Evolutionary conservation across 2,797 vertebrate genomes (phyloP), one percentile per base, ranked within the genome.

Genomic region (Ammospiza maritima): DNA sequence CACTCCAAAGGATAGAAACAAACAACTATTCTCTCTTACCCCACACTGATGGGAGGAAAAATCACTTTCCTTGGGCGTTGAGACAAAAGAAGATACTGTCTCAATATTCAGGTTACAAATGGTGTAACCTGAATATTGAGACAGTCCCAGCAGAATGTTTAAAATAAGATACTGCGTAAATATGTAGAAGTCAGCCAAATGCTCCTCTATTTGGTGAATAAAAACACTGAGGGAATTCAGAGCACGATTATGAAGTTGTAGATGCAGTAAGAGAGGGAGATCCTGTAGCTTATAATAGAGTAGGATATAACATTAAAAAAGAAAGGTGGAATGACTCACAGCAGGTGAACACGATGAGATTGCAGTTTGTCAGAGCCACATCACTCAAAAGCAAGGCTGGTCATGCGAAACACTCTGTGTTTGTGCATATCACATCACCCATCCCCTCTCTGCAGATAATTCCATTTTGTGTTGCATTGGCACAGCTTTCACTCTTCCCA

Each of bases 321-420:
- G 26, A 66, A 54, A 60, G 13, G 30, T n/a, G 11, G 30, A 60
- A 54, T 60, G 60, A 73, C 27, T 45, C n/a, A 57, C 51, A 23
- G 1, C 25, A 58, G 19, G 34, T 54, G 58, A 83, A 67, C 21
- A 10, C 5, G 44, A 57, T 26, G 48, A 62, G 25, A 57, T 10
- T 75, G 19, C 53, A 85, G 5, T 42, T 88, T 56, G 32, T 69
- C 56, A 78, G 51, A 88, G n/a, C 8, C 48, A 42, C 40, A 42
- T 38, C 57, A 47, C n/a, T 67, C 69, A 60, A 50, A 62, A 67
- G 11, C 18, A 56, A 75, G 16, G 18, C n/a, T 78, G 30, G 10
- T 58, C 48, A 18, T 66, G 53, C 0, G 1, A 61, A 58, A 36
- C 17, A 40, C n/a, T 8, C n/a, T 8, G 3, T 16, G 14, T 42